These are phyloP conservation scores for Apodemia zela DNA, from an alignment of 2,888 invertebrate species.

Conservation along the genomic window DNA sequence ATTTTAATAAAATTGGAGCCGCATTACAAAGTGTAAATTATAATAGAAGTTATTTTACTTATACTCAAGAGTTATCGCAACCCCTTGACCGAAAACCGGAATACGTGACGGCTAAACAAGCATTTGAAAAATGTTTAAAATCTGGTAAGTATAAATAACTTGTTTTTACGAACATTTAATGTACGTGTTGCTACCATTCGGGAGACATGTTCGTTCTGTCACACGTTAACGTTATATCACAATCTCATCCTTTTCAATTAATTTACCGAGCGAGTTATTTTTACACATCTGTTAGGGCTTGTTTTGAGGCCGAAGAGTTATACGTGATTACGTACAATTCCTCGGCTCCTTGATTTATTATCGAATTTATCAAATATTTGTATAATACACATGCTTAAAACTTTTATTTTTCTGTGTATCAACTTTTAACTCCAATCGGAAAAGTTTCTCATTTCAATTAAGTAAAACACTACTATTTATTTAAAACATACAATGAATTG, in stretches of 20 bases:
- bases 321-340: no score
- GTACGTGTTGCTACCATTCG: neutral
- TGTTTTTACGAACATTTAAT: neutral
- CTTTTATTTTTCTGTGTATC: no score
- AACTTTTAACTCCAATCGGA: no score
- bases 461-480: no score
- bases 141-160: constrained; percentile 83
- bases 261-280: no score
- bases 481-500: no score
- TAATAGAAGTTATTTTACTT: constrained; percentile 85
- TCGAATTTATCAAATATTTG: no score
- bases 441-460: no score
- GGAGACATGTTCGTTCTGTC: neutral
- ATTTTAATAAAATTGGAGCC: constrained; percentile 55
- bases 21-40: constrained; percentile 51
- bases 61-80: constrained; percentile 90
- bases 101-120: constrained; percentile 87
- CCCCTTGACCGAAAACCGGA: constrained; percentile 87
- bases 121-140: constrained; percentile 86
- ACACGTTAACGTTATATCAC: neutral
- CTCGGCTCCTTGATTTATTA: no score
- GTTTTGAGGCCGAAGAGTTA: no score
- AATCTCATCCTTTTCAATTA: neutral
- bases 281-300: no score
- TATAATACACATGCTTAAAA: no score